Evolutionary conservation across 1,140 invertebrate species (phyloP).

Genomic region (Drosophila ananassae): DNA sequence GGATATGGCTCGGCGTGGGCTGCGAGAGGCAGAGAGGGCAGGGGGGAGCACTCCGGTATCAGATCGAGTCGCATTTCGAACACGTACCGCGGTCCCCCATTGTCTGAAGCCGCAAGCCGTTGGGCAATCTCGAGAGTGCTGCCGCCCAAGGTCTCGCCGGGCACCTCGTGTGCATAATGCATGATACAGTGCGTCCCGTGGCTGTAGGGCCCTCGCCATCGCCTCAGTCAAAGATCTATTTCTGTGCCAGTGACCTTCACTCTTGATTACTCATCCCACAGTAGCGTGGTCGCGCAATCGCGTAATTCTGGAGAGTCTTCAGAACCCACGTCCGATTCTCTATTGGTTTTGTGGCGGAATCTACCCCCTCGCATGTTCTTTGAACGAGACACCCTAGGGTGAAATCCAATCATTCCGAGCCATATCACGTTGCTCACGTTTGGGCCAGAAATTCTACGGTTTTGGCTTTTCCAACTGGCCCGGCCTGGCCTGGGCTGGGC

Average conservation of each 20-base stretch:
- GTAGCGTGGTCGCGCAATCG: not conserved
- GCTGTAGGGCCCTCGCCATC: not conserved
- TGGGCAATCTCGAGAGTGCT: constrained; percentile 39
- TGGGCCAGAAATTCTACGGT: constrained; percentile 41
- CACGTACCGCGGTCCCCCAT: constrained; percentile 61
- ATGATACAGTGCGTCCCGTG: not conserved
- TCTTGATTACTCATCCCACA: not conserved
- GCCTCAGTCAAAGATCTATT: not conserved
- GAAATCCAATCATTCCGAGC: constrained; percentile 33
- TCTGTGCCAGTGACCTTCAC: not conserved
- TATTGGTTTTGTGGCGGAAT: not conserved
- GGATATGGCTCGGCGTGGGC: not conserved
- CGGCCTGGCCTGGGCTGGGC: not conserved
- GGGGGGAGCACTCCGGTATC: constrained; percentile 19
- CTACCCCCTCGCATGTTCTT: not conserved
- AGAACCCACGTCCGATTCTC: constrained; percentile 2
- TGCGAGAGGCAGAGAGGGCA: not conserved
- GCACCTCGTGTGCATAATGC: constrained; percentile 1
- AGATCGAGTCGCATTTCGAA: constrained; percentile 57
- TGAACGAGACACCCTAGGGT: constrained; percentile 2
- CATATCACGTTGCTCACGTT: constrained; percentile 51
- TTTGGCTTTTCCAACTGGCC: constrained; percentile 3
- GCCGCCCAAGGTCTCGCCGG: constrained; percentile 46
- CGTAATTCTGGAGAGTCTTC: not conserved
- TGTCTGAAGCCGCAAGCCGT: constrained; percentile 25